A percentile compares a stretch with the other conserved stretches of the same genome.
phyloP scores from a whole-genome alignment of 2,797 vertebrate genomes.

The Girardinus metallicus region DNA sequence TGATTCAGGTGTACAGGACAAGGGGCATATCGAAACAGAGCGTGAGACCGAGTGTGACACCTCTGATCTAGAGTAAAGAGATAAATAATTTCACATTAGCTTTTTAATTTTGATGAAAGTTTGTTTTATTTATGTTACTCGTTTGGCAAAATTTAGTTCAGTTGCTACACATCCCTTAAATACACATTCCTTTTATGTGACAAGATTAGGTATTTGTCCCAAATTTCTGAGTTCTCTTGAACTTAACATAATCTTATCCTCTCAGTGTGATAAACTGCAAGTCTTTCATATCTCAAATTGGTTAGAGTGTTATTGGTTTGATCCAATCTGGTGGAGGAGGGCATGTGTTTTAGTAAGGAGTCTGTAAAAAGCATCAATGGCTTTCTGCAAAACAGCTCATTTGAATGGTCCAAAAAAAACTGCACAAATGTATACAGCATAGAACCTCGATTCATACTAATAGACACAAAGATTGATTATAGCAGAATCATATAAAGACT shows the following conservation, averaged over 20 bases:
- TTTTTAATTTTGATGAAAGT: background rate
- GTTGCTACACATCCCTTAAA: background rate
- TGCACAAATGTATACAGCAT: too few relatives aligned
- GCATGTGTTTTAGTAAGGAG: background rate
- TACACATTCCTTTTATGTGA: background rate
- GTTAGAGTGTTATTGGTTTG: background rate
- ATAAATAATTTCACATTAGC: background rate
- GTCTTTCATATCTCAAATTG: background rate
- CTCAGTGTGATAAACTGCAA: background rate
- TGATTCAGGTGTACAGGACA: background rate
- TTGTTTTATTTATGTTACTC: background rate
- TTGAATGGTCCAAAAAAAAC: too few relatives aligned
- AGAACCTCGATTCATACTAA: too few relatives aligned
- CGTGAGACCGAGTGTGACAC: background rate
- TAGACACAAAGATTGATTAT: too few relatives aligned
- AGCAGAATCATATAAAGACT: too few relatives aligned
- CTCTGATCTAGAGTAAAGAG: background rate
- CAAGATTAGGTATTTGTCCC: background rate
- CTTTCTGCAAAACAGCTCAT: background rate
- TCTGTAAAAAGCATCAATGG: background rate
- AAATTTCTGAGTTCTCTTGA: background rate
- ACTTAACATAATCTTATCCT: background rate
- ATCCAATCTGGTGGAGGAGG: background rate
- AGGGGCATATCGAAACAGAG: background rate
- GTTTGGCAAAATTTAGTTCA: background rate